Evolutionary conservation across 2,113 vertebrate genomes (phyloP).

Genomic region (Collichthys lucidus): DNA sequence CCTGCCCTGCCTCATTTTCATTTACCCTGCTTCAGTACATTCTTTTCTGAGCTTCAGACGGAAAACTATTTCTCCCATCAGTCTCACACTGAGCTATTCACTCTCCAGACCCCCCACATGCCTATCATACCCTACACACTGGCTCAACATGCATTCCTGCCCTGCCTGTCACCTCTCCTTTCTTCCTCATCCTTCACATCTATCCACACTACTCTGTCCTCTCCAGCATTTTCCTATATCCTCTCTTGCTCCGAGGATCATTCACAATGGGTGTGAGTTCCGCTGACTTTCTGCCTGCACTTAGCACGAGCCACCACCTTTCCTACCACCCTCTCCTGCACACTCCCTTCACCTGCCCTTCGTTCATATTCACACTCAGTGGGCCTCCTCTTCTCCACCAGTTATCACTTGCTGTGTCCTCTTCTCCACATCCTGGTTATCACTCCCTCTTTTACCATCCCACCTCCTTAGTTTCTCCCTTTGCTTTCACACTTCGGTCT

Average conservation of each 20-base stretch:
- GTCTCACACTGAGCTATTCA: constrained; percentile 27
- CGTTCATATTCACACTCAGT: constrained; percentile 38
- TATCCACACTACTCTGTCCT: constrained; percentile 37
- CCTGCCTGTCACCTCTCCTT: constrained; percentile 19
- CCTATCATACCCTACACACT: not conserved
- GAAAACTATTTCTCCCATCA: constrained; percentile 28
- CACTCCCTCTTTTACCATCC: constrained; percentile 4
- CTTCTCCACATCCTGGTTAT: constrained; percentile 27
- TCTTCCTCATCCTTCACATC: constrained; percentile 22
- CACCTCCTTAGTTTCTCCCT: not conserved
- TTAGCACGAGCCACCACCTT: constrained; percentile 34
- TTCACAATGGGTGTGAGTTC: constrained; percentile 28
- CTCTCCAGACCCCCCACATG: not conserved
- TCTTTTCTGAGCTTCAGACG: not conserved
- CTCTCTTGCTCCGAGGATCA: constrained; percentile 15
- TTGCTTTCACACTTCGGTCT: not conserved
- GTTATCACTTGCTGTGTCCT: constrained; percentile 47
- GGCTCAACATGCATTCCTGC: constrained; percentile 16
- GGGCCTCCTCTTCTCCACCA: constrained; percentile 22
- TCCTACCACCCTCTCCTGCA: not conserved
- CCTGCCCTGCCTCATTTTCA: not conserved
- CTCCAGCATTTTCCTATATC: constrained; percentile 22
- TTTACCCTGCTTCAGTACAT: not conserved
- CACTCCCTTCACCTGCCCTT: constrained; percentile 2
- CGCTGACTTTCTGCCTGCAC: constrained; percentile 27